Evolutionary conservation across 2,888 invertebrate species (phyloP).

Genomic region (Alviniconcha strummeri): DNA sequence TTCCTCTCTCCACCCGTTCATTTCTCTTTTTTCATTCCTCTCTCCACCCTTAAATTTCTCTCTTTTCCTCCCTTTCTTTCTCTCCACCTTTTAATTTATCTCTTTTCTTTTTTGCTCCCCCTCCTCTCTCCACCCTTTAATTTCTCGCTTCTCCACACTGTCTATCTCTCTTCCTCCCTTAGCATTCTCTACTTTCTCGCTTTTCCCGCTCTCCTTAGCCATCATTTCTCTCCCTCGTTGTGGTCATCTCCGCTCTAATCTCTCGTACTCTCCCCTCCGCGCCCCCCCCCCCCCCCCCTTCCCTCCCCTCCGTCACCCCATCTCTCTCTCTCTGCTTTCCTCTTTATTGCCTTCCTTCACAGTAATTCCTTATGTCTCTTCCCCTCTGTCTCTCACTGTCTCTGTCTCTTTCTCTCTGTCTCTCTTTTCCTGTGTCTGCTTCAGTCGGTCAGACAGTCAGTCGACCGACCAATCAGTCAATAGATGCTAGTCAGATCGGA

Average conservation of each 20-base stretch:
- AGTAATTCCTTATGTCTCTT: too few species aligned
- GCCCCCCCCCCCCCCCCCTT: background rate
- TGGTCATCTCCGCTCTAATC: background rate
- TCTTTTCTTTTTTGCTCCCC: background rate
- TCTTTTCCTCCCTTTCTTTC: background rate
- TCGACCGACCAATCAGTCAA: too few species aligned
- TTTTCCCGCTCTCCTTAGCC: background rate
- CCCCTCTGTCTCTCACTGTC: too few species aligned
- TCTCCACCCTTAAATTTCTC: too few species aligned
- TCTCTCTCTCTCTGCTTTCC: background rate
- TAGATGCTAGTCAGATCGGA: too few species aligned
- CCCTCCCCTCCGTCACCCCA: background rate
- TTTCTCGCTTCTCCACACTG: too few species aligned
- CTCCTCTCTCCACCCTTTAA: too few species aligned
- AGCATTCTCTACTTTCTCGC: background rate
- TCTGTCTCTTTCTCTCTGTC: too few species aligned
- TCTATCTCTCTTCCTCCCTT: background rate
- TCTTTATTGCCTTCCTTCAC: background rate
- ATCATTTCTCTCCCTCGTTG: too few species aligned
- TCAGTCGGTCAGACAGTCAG: too few species aligned
- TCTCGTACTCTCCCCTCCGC: background rate
- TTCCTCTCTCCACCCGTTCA: background rate
- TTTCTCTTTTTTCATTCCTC: too few species aligned
- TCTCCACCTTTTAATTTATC: background rate
- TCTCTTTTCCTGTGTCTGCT: too few species aligned